Conservation (phyloP, 2,113 vertebrate species). For the Tauraco erythrolophus region DNA sequence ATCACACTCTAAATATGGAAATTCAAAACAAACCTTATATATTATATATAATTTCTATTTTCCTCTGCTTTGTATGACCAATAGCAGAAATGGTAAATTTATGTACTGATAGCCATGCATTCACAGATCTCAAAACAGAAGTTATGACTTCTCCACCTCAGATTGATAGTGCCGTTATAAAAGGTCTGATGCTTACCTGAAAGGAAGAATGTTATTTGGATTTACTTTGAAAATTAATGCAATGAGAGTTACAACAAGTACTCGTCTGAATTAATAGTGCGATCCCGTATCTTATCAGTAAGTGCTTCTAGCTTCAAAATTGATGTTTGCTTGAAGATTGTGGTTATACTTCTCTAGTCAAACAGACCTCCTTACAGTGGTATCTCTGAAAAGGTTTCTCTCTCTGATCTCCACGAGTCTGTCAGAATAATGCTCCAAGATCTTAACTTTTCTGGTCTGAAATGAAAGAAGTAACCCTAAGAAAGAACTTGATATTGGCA, state of each 20-base stretch:
- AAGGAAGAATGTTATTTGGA: not conserved
- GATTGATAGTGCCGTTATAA: not conserved
- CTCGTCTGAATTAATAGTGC: not conserved
- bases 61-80: not conserved
- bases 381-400: not conserved
- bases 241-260: not conserved
- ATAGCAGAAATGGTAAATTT: not conserved
- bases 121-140: not conserved
- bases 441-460: not conserved
- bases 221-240: not conserved
- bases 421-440: not conserved
- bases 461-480: not conserved
- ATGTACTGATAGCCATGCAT: not conserved
- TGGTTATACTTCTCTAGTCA: not conserved
- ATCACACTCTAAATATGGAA: not conserved
- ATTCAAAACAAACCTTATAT: not conserved
- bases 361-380: not conserved
- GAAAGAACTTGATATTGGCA: not conserved
- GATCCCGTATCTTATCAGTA: not conserved
- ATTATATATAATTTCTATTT: not conserved
- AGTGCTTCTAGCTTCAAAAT: not conserved
- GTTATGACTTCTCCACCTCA: not conserved
- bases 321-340: not conserved
- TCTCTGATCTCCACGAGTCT: not conserved
- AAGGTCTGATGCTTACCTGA: not conserved